Percentiles rank a stretch among this genome's conserved stretches.
Evolutionary conservation across 1,140 invertebrate genomes (phyloP).

Genomic region (Apis laboriosa): DNA sequence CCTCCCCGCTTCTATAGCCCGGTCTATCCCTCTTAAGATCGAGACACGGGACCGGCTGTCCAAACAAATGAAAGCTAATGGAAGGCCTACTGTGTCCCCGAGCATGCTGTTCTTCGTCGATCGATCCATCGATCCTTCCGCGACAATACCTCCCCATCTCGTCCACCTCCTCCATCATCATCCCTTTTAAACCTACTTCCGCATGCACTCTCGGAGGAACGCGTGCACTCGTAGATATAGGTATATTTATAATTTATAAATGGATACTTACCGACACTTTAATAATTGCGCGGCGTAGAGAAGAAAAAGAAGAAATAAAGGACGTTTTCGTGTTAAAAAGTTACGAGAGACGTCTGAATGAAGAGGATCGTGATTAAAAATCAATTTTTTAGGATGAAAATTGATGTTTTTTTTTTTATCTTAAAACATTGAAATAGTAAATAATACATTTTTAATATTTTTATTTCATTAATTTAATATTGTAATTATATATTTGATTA

Average conservation of each 20-base stretch:
- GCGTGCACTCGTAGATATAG: background rate
- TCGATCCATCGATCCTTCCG: constrained; percentile 42
- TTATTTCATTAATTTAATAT: too few relatives aligned
- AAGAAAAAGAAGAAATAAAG: background rate
- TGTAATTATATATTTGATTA: too few relatives aligned
- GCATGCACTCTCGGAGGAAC: constrained; percentile 28
- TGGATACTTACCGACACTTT: background rate
- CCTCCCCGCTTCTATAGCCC: constrained; percentile 9
- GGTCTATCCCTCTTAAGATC: constrained; percentile 52
- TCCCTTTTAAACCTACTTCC: constrained; percentile 26
- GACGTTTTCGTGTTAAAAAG: constrained; percentile 13
- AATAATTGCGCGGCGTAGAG: constrained; percentile 25
- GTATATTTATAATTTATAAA: too few relatives aligned
- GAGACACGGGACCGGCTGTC: constrained; percentile 65
- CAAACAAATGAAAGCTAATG: constrained; percentile 72
- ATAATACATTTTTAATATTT: too few relatives aligned
- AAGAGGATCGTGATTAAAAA: too few relatives aligned
- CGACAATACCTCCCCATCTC: background rate
- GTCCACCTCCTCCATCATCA: background rate
- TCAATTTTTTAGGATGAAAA: too few relatives aligned
- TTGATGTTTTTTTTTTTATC: too few relatives aligned
- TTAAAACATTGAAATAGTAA: too few relatives aligned
- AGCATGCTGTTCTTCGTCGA: constrained; percentile 16
- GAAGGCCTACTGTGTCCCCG: constrained; percentile 53
- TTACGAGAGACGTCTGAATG: constrained; percentile 30